phyloP scores from a whole-genome alignment of 2,113 vertebrate genomes.

The Ursus arctos region DNA sequence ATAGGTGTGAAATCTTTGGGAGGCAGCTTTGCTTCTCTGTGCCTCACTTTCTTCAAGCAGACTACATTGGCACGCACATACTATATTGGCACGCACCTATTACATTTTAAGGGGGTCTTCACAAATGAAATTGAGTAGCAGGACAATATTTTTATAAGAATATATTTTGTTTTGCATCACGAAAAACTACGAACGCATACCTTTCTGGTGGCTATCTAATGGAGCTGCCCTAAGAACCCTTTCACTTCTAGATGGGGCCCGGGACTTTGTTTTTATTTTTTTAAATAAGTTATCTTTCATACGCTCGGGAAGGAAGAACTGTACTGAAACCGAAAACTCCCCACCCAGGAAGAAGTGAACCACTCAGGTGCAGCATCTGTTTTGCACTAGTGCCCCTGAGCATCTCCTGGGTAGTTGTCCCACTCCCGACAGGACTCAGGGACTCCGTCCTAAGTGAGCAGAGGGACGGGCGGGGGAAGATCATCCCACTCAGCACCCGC shows the following conservation, averaged over 20 bases:
- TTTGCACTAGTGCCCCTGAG: background rate
- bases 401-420: background rate
- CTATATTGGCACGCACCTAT: too few relatives aligned
- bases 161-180: background rate
- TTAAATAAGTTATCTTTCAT: background rate
- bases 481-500: background rate
- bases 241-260: background rate
- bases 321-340: background rate
- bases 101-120: background rate
- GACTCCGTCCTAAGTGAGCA: background rate
- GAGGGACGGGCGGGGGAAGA: background rate
- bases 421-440: background rate
- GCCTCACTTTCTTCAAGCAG: background rate
- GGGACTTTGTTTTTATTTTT: background rate
- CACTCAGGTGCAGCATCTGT: background rate
- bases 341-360: background rate
- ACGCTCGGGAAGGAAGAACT: background rate
- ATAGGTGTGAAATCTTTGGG: background rate
- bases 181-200: background rate
- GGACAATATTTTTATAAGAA: background rate
- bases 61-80: background rate
- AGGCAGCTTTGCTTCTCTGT: background rate
- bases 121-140: background rate
- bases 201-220: background rate
- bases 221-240: background rate